Conservation (phyloP, 2,888 invertebrate species). For the Galerucella calmariensis region DNA sequence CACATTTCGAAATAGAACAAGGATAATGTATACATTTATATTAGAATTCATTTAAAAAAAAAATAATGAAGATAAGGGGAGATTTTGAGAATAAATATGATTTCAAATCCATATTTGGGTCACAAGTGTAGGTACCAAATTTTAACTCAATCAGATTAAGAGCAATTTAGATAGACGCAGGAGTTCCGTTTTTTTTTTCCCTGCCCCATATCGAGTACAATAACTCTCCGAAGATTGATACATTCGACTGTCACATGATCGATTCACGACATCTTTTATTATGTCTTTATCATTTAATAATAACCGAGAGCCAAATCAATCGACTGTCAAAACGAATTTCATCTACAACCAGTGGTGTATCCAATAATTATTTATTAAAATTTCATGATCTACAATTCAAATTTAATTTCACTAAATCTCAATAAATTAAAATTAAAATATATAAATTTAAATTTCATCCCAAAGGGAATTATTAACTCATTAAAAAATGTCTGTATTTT, state of each 20-base stretch:
- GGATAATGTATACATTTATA: neutral
- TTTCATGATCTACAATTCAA: neutral
- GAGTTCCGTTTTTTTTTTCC: too few species aligned
- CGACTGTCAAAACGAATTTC: conserved; percentile 49
- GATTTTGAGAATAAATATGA: too few species aligned
- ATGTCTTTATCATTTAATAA: conserved; percentile 51
- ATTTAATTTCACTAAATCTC: neutral
- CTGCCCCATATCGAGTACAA: conserved; percentile 2
- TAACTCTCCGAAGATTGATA: conserved; percentile 33
- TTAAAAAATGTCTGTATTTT: too few species aligned
- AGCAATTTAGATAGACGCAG: too few species aligned
- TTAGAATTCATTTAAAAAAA: neutral
- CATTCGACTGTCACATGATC: conserved; percentile 48
- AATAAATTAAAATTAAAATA: neutral
- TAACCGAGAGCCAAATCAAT: conserved; percentile 51
- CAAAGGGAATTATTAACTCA: neutral
- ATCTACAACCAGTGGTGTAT: conserved; percentile 10
- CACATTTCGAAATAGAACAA: conserved; percentile 6
- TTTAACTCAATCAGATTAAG: too few species aligned
- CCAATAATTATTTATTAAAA: conserved; percentile 12
- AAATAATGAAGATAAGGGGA: too few species aligned
- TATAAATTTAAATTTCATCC: neutral
- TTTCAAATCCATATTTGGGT: too few species aligned
- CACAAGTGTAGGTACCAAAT: too few species aligned
- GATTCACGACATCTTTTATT: conserved; percentile 51